Conservation (phyloP, 2,888 invertebrate genomes). For the Ryuthela nishihirai region DNA sequence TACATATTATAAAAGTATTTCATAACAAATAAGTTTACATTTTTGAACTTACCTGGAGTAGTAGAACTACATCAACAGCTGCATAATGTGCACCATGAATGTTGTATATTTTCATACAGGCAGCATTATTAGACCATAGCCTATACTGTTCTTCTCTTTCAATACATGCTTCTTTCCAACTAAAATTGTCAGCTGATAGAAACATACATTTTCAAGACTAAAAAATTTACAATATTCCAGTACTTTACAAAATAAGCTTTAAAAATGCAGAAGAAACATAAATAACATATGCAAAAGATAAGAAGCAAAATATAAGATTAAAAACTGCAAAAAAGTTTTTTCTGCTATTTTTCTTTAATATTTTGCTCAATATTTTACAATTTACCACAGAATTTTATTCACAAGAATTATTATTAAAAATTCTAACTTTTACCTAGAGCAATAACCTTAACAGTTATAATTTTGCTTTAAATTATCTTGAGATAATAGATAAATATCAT, state of each 20-base stretch:
- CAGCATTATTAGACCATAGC: slow-evolving; percentile 19
- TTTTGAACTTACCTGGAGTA: slow-evolving; percentile 16
- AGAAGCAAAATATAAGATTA: neutral
- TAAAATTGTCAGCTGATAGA: slow-evolving; percentile 3
- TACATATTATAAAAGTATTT: neutral
- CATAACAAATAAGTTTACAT: neutral
- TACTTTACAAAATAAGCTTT: neutral
- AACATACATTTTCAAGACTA: neutral
- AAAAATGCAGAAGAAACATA: neutral
- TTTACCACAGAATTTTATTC: too few species aligned
- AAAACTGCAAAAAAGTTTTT: too few species aligned
- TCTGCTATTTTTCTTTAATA: too few species aligned
- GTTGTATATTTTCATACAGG: slow-evolving; percentile 18
- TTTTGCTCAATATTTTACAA: too few species aligned
- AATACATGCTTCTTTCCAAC: slow-evolving; percentile 37
- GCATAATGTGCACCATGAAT: slow-evolving; percentile 31
- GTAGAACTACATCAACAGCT: slow-evolving; percentile 27
- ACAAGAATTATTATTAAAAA: too few species aligned
- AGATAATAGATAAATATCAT: too few species aligned
- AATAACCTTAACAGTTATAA: too few species aligned
- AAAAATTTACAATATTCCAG: neutral
- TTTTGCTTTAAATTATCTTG: too few species aligned
- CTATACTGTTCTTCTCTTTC: slow-evolving; percentile 32
- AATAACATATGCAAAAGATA: neutral
- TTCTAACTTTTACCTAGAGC: too few species aligned